Evolutionary conservation across 30 jellyfish, hydroid and myxozoan species (phyloP).

Genomic region (Aurelia sp.): DNA sequence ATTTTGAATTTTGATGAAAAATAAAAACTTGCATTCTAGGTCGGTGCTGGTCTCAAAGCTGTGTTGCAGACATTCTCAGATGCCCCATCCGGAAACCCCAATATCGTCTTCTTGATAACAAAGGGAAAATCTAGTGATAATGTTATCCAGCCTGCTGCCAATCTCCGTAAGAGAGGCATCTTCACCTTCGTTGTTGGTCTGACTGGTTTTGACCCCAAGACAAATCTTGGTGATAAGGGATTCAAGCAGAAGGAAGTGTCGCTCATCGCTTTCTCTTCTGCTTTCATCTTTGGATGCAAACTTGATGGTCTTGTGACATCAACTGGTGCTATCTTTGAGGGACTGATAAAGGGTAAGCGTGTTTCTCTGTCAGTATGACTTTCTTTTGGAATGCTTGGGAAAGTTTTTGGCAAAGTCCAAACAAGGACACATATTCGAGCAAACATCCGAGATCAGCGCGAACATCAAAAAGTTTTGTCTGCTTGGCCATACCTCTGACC

Average conservation of each 20-base stretch:
- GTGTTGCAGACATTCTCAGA: slow-evolving; percentile 68
- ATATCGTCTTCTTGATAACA: slow-evolving; percentile 73
- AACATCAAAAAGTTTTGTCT: too few relatives aligned
- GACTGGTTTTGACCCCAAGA: slow-evolving; percentile 74
- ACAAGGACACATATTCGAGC: too few relatives aligned
- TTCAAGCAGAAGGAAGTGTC: slow-evolving; percentile 81
- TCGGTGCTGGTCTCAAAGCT: slow-evolving; percentile 82
- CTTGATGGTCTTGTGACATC: slow-evolving; percentile 53
- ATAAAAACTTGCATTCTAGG: neutral
- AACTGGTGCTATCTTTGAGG: slow-evolving; percentile 51
- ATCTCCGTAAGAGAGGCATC: slow-evolving; percentile 80
- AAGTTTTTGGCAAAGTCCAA: too few relatives aligned
- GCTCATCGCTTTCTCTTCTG: slow-evolving; percentile 78
- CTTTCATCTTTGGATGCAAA: slow-evolving; percentile 68
- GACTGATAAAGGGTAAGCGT: slow-evolving; percentile 28
- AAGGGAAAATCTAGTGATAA: slow-evolving; percentile 86
- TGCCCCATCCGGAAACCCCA: slow-evolving; percentile 97
- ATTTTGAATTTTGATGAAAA: too few relatives aligned
- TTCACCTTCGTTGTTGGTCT: slow-evolving; percentile 74
- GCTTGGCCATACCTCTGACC: too few relatives aligned
- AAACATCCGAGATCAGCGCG: too few relatives aligned
- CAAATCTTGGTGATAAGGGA: slow-evolving; percentile 66
- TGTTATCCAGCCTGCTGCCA: slow-evolving; percentile 77
- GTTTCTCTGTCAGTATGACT: neutral
- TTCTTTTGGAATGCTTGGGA: too few relatives aligned